Base-by-base conservation (phyloP, 2,797 vertebrate genomes). In the Poliocrania exsul region DNA sequence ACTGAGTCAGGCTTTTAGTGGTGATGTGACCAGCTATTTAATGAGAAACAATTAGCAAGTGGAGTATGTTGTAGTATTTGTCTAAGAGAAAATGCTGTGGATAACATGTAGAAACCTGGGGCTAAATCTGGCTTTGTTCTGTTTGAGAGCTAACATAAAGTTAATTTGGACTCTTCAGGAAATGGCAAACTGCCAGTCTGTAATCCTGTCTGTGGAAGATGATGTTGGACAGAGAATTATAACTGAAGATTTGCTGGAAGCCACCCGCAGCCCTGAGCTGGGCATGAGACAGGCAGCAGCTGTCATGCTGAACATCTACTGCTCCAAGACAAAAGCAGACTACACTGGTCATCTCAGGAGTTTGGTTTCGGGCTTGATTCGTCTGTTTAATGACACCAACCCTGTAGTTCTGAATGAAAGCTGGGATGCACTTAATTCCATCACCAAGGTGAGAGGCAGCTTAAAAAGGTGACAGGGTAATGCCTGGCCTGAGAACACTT, bases 381-480 rank as follows among this genome's bases (percentile, higher is more conserved):
- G 98, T 51, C 99, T 99, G 21, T 99, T 99, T 60, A 99, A 99
- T 2, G 99, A 99, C 97, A 90, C 98, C 82, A 99, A 98, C 90
- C 92, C 98, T 1, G 98, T 99, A 42, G 98, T 99, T 83, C 97
- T 99, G 86, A 98, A 98, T 85, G 99, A 99, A 98, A 99, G 99
- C 97, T 99, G 99, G 99, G 99, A 99, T 89, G 99, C 99, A 0
- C 98, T 99, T 88, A 99, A 98, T 94, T 98, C 99, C 91, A 99
- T 99, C 95, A 99, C 99, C 61, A 99, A 99, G 99, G 99, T 99
- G 86, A 97, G 98, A 46, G 15, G 25, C 57, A 75, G 53, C 58
- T 81, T 58, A 6, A 33, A 38, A 60, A 65, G 20, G 38, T 70
- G 54, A 50, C 4, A 47, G 50, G 24, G 62, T 81, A 86, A 67